phyloP scores from a whole-genome alignment of 2,888 invertebrate genomes.

The Sipha maydis region DNA sequence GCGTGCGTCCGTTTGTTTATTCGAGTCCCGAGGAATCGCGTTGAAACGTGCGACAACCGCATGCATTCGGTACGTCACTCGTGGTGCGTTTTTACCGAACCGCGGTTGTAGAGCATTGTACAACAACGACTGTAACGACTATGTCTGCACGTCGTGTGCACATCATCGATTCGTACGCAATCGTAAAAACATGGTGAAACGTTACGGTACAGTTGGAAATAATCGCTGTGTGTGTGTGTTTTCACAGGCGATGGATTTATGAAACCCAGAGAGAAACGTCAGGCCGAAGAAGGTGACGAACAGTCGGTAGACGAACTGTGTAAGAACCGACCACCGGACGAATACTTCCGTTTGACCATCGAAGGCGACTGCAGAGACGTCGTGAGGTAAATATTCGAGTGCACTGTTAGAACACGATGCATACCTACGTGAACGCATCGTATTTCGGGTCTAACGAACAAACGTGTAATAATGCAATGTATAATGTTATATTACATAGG shows the following conservation, averaged over 20 bases:
- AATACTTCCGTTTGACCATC: constrained; percentile 86
- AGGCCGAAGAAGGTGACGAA: constrained; percentile 72
- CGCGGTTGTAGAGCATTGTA: not conserved
- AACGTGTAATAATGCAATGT: not conserved
- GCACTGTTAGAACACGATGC: not conserved
- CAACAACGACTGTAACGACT: no score
- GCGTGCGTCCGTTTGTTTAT: no score
- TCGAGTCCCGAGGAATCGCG: no score
- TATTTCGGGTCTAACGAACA: not conserved
- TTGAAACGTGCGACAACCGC: no score
- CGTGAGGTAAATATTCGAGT: constrained; percentile 76
- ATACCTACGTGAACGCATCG: not conserved
- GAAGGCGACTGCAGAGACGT: constrained; percentile 93
- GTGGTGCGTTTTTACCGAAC: not conserved
- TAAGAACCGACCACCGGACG: constrained; percentile 87
- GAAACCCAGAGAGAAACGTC: constrained; percentile 62
- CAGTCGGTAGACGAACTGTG: constrained; percentile 83
- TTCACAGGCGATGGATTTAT: constrained; percentile 53
- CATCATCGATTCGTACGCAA: no score
- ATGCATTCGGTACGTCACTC: no score
- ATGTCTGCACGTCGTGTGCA: no score
- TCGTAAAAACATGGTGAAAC: no score
- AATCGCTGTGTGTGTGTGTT: not conserved
- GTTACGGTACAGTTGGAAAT: not conserved
- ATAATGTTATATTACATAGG: not conserved